These are phyloP conservation scores for Elephantulus edwardii DNA, from an alignment of 2,113 vertebrate species.

Conservation along the genomic window DNA sequence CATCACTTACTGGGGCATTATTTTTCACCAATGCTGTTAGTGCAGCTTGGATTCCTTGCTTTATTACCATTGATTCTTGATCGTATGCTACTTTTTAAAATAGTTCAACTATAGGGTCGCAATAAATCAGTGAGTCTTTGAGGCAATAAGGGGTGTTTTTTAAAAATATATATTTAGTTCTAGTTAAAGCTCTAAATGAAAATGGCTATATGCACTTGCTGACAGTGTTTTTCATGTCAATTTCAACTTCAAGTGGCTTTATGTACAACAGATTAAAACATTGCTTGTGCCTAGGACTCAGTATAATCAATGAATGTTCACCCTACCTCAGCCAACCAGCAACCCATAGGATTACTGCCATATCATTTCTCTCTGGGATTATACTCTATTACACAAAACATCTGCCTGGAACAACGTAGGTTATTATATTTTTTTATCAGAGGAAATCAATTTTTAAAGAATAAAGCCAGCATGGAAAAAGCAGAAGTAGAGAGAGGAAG, in stretches of 20 bases:
- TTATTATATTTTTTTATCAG: neutral
- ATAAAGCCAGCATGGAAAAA: neutral
- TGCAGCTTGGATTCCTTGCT: too few relatives aligned
- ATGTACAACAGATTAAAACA: neutral
- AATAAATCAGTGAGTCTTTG: neutral
- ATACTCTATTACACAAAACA: neutral
- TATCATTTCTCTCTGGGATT: neutral
- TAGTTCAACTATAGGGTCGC: too few relatives aligned
- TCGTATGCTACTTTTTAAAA: too few relatives aligned
- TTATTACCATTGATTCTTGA: too few relatives aligned
- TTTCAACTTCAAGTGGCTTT: too few relatives aligned
- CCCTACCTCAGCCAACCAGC: too few relatives aligned
- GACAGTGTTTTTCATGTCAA: neutral
- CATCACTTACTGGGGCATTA: too few relatives aligned
- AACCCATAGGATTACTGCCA: neutral
- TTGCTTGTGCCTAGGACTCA: neutral
- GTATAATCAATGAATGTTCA: neutral
- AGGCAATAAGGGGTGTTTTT: neutral
- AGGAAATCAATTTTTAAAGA: neutral
- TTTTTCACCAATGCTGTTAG: too few relatives aligned
- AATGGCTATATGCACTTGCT: conserved; percentile 57
- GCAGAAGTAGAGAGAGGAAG: neutral
- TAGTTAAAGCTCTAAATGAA: conserved; percentile 67
- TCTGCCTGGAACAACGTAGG: neutral
- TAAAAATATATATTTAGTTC: conserved; percentile 9